A percentile compares a stretch with the other conserved stretches of the same genome.
Evolutionary conservation across 2,888 invertebrate species (phyloP).

Genomic region (Hipparchia sbordonii): DNA sequence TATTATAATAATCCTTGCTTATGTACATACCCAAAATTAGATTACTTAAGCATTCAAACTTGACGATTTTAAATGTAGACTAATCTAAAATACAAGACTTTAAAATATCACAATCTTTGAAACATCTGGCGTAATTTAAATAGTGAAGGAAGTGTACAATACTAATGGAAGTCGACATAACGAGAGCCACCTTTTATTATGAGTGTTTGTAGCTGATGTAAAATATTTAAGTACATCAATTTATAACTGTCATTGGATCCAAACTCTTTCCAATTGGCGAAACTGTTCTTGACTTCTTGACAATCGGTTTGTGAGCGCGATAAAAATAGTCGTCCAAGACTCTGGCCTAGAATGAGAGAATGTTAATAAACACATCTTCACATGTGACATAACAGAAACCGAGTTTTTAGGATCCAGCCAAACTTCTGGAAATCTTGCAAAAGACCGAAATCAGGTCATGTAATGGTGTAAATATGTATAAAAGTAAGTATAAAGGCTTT

Average conservation of each 20-base stretch:
- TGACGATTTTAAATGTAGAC: no score
- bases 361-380: conserved; percentile 39
- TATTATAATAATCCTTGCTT: no score
- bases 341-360: conserved; percentile 54
- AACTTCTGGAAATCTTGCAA: conserved; percentile 25
- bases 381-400: conserved; percentile 35
- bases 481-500: no score
- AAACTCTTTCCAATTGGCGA: conserved; percentile 71
- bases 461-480: no score
- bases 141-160: neutral
- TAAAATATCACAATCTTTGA: neutral
- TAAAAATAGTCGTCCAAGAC: conserved; percentile 65
- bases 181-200: conserved; percentile 8
- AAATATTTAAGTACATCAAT: conserved; percentile 62
- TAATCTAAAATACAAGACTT: neutral
- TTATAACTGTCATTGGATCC: conserved; percentile 61
- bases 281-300: conserved; percentile 57
- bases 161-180: conserved; percentile 10
- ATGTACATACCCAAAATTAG: no score
- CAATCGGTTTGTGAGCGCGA: conserved; percentile 59
- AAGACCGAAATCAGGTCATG: conserved; percentile 5
- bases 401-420: conserved; percentile 28
- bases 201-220: conserved; percentile 22
- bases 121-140: neutral
- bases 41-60: no score